Evolutionary conservation across 2,113 vertebrate species (phyloP).

Genomic region (Phainopepla nitens): DNA sequence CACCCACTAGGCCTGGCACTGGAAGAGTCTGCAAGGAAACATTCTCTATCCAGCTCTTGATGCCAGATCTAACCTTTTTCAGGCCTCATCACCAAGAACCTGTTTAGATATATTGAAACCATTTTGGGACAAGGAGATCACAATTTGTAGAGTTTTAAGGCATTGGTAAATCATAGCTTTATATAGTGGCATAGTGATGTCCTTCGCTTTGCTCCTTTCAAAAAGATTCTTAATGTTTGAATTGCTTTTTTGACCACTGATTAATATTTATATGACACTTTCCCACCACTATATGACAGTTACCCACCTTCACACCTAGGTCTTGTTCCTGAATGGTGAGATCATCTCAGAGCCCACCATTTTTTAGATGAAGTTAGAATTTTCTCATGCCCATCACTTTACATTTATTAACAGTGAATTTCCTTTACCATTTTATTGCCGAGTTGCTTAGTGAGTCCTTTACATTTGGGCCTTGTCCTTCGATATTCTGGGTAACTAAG

Average conservation of each 20-base stretch:
- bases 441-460: neutral
- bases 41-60: neutral
- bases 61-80: neutral
- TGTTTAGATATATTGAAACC: neutral
- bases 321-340: neutral
- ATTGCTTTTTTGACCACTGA: neutral
- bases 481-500: neutral
- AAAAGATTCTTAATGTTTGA: neutral
- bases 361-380: neutral
- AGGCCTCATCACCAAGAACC: neutral
- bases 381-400: neutral
- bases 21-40: neutral
- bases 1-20: neutral
- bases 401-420: neutral
- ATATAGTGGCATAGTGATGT: neutral
- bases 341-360: neutral
- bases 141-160: neutral
- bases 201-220: neutral
- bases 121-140: neutral
- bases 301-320: neutral
- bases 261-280: neutral
- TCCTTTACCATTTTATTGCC: neutral
- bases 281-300: too few species aligned
- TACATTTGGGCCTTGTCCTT: neutral
- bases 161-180: rapidly evolving